Percentiles rank a stretch among this genome's conserved stretches.
phyloP scores from a whole-genome alignment of 2,113 vertebrate species.

The Bostrychus sinensis region DNA sequence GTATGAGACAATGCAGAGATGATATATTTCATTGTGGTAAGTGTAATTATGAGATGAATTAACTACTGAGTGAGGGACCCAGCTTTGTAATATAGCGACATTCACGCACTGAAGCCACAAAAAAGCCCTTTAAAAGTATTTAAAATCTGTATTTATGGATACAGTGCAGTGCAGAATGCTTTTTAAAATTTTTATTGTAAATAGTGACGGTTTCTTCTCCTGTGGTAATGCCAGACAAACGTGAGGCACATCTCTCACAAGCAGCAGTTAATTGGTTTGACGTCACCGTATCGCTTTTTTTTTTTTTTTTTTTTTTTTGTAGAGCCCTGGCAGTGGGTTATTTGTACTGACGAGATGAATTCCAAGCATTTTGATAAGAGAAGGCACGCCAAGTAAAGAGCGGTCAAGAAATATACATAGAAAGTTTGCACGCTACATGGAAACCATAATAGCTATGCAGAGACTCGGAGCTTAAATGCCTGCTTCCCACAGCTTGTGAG shows the following conservation, averaged over 20 bases:
- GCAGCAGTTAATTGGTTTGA: constrained; percentile 41
- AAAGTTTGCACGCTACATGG: constrained; percentile 78
- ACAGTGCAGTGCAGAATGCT: constrained; percentile 77
- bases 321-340: constrained; percentile 31
- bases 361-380: constrained; percentile 78
- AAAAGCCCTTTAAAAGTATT: constrained; percentile 84
- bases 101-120: constrained; percentile 88
- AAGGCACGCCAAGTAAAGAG: constrained; percentile 74
- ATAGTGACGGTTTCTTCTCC: constrained; percentile 87
- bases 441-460: constrained; percentile 81
- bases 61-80: constrained; percentile 93
- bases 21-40: constrained; percentile 34
- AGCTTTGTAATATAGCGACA: constrained; percentile 80
- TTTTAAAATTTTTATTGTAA: constrained; percentile 83
- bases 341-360: constrained; percentile 67
- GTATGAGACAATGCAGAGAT: constrained; percentile 41
- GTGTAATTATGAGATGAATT: constrained; percentile 69
- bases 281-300: background rate
- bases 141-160: constrained; percentile 81
- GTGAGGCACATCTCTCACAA: constrained; percentile 79
- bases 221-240: constrained; percentile 86
- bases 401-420: constrained; percentile 77
- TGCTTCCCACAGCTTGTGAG: constrained; percentile 71
- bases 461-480: constrained; percentile 69
- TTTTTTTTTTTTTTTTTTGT: no score